A percentile compares a stretch with the other conserved stretches of the same genome.
phyloP scores from a whole-genome alignment of 2,113 vertebrate species.

The Bettongia penicillata region DNA sequence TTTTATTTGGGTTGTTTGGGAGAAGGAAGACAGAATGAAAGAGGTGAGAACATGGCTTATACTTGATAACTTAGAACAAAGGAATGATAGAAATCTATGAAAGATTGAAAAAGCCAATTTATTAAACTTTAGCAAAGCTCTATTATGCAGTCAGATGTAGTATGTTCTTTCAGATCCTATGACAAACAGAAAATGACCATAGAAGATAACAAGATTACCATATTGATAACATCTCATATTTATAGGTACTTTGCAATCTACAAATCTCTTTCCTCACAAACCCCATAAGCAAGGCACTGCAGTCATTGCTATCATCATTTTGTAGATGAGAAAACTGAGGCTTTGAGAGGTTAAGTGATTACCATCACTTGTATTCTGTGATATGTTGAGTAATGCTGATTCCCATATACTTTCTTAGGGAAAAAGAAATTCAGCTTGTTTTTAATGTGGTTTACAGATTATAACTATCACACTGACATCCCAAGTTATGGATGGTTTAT shows the following conservation, averaged over 20 bases:
- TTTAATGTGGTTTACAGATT: neutral
- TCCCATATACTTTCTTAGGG: neutral
- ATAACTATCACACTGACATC: neutral
- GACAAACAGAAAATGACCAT: slow-evolving; percentile 14
- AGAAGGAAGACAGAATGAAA: neutral
- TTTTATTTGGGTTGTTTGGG: neutral
- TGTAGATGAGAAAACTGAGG: neutral
- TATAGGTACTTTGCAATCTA: neutral
- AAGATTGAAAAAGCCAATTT: slow-evolving; percentile 19
- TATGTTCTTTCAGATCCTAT: neutral
- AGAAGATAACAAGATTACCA: neutral
- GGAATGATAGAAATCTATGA: neutral
- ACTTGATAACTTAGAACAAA: neutral
- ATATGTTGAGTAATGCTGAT: neutral
- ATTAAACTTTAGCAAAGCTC: slow-evolving; percentile 22
- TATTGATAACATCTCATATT: neutral
- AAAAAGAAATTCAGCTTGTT: neutral
- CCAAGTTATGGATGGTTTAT: neutral
- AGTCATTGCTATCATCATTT: neutral
- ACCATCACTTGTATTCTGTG: neutral
- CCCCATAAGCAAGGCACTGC: neutral
- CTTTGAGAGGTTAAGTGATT: neutral
- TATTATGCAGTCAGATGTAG: neutral
- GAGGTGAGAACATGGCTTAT: neutral
- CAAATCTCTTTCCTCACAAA: neutral